phyloP scores from a whole-genome alignment of 2,797 vertebrate genomes.

The Pagetopsis macropterus region DNA sequence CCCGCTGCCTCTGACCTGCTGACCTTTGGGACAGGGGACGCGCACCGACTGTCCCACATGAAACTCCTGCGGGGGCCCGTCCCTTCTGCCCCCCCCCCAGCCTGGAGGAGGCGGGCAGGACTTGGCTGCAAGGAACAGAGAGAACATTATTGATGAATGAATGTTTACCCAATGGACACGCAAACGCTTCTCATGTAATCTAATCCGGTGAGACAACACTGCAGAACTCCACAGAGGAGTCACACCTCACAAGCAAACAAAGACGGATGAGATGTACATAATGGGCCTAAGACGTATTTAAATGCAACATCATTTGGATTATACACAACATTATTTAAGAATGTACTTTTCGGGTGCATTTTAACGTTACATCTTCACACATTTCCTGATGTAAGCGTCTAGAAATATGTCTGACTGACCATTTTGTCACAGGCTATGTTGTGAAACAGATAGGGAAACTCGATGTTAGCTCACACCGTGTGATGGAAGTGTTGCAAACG shows the following conservation, averaged over 20 bases:
- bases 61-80: conserved; percentile 85
- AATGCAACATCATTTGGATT: background rate
- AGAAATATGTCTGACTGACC: background rate
- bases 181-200: background rate
- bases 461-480: background rate
- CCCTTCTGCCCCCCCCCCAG: conserved; percentile 79
- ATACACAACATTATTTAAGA: background rate
- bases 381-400: background rate
- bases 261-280: background rate
- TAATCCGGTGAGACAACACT: background rate
- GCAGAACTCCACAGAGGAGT: background rate
- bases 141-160: background rate
- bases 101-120: conserved; percentile 90
- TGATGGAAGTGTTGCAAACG: background rate
- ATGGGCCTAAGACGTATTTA: background rate
- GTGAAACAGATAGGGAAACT: conserved; percentile 29
- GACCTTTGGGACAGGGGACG: conserved; percentile 91
- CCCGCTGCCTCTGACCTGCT: conserved; percentile 84
- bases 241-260: background rate
- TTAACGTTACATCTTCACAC: background rate
- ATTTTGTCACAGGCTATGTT: background rate
- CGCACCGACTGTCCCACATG: conserved; percentile 88
- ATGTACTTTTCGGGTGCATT: background rate
- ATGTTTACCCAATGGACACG: background rate
- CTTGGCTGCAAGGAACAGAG: conserved; percentile 84